Conservation (phyloP, 2,797 vertebrate species). For the Squalus acanthias region DNA sequence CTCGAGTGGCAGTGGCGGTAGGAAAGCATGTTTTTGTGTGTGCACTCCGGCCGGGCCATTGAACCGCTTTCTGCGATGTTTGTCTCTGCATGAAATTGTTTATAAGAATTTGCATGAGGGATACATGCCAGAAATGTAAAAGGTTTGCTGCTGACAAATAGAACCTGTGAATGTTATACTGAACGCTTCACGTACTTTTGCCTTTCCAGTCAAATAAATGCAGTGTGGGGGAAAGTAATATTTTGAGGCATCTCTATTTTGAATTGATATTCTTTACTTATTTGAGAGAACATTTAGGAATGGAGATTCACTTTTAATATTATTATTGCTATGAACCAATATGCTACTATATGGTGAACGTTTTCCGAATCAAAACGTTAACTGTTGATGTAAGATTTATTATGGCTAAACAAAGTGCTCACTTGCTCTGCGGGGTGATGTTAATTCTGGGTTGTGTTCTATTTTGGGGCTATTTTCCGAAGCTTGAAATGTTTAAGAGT, state of each 20-base stretch:
- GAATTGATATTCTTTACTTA: neutral
- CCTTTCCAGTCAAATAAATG: neutral
- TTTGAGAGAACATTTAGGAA: neutral
- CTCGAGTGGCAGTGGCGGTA: constrained; percentile 85
- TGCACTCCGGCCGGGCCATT: neutral
- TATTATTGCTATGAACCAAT: neutral
- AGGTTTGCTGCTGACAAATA: neutral
- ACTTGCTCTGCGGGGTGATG: neutral
- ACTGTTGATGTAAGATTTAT: neutral
- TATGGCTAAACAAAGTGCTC: neutral
- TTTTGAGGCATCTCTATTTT: neutral
- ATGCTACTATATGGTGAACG: neutral
- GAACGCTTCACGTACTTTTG: constrained; percentile 26
- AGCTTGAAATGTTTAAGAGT: neutral
- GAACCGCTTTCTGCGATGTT: neutral
- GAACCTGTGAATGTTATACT: neutral
- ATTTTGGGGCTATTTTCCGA: neutral
- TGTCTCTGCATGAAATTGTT: constrained; percentile 3
- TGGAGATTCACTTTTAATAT: neutral
- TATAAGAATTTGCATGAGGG: neutral
- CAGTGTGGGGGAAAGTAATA: neutral
- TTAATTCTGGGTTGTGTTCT: neutral
- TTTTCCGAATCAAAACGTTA: neutral
- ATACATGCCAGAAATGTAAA: neutral
- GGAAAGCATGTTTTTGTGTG: constrained; percentile 56